These are phyloP conservation scores for Paraescarpia echinospica DNA, from an alignment of 1,140 invertebrate species.

Conservation along the genomic window DNA sequence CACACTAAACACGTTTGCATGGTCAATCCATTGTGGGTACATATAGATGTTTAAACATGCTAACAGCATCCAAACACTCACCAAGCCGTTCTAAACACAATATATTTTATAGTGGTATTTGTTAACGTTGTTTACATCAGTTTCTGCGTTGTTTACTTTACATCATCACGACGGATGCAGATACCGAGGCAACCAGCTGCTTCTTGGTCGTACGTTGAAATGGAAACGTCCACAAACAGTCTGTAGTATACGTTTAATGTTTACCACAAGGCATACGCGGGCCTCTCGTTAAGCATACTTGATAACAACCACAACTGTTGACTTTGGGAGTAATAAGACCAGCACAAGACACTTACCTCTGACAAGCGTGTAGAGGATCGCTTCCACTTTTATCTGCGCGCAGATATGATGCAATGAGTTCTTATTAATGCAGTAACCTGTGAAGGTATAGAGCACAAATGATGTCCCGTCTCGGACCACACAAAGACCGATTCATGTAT, in stretches of 20 bases:
- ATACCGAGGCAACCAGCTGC: neutral
- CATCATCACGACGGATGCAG: neutral
- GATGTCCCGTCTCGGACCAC: neutral
- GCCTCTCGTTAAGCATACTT: neutral
- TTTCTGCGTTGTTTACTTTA: neutral
- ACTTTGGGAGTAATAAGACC: neutral
- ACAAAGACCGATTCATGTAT: neutral
- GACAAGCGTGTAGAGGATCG: constrained; percentile 23
- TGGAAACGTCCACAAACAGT: neutral
- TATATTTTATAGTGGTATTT: neutral
- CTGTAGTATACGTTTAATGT: neutral
- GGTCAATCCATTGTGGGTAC: too few relatives aligned
- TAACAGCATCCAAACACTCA: neutral
- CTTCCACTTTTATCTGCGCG: constrained; percentile 16
- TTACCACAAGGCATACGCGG: neutral
- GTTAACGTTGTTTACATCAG: neutral
- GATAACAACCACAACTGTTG: neutral
- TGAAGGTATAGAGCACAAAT: neutral
- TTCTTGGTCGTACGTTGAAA: neutral
- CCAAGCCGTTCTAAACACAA: neutral
- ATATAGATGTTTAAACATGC: neutral
- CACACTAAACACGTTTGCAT: too few relatives aligned
- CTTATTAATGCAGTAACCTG: constrained; percentile 23
- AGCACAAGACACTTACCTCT: constrained; percentile 12
- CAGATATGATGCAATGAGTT: constrained; percentile 22